Percentiles rank a stretch among this genome's conserved stretches.
Evolutionary conservation across 2,888 invertebrate species (phyloP).

Genomic region (Cheilosia variabilis): DNA sequence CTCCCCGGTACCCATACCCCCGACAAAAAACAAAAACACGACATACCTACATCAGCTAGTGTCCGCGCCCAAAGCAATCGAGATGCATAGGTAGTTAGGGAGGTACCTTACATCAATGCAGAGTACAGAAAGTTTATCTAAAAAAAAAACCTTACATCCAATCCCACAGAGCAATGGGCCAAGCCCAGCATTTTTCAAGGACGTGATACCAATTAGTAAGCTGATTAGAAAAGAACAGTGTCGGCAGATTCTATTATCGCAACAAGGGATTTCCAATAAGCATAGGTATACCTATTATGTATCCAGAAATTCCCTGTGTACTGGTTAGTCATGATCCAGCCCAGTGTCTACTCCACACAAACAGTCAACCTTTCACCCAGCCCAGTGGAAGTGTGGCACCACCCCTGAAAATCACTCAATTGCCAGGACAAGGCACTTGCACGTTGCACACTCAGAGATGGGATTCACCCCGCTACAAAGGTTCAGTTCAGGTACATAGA

Average conservation of each 20-base stretch:
- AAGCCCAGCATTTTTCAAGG: background rate
- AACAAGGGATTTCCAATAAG: background rate
- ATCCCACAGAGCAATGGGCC: background rate
- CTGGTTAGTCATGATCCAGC: background rate
- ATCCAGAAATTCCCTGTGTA: background rate
- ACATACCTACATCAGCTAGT: too few relatives aligned
- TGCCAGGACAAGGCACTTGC: slow-evolving; percentile 7
- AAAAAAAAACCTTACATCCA: background rate
- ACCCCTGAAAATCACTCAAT: slow-evolving; percentile 50
- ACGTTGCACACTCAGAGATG: background rate
- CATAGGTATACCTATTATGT: too few relatives aligned
- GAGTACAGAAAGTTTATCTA: background rate
- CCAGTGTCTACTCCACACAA: background rate
- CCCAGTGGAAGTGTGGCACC: background rate
- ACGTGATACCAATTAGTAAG: background rate
- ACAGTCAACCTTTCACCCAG: background rate
- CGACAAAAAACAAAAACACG: too few relatives aligned
- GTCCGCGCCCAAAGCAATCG: too few relatives aligned
- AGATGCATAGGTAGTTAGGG: too few relatives aligned
- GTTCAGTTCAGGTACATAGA: background rate
- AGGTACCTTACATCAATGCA: too few relatives aligned
- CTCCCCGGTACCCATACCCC: too few relatives aligned
- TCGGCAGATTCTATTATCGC: background rate
- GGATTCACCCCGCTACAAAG: too few relatives aligned
- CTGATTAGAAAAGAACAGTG: background rate